Base-by-base conservation (phyloP, 2,888 invertebrate genomes). In the Argyresthia goedartella region DNA sequence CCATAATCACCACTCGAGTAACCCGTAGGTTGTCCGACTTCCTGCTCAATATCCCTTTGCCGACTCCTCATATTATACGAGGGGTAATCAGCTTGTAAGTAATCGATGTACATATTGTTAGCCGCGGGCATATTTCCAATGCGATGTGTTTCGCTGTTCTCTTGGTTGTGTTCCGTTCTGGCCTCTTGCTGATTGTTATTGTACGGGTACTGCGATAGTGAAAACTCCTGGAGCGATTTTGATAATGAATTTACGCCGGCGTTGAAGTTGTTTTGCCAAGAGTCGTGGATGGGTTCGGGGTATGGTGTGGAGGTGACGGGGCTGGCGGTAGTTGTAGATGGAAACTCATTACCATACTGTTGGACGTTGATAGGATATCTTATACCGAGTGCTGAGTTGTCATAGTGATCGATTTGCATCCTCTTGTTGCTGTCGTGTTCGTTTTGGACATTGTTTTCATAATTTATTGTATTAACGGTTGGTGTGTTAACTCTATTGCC, bases 1-100 rank as follows among this genome's bases (percentile, higher is more conserved):
- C 87, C 87, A 59, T 77, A 87, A 58, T 87, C 86, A 10, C 86
- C 86, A 52, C 81, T 77, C 0, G 87, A 81, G 56, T 86, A 87
- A 36, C 65, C 59, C 11, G 72, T 73, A 51, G 70, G 59, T 54
- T 77, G 80, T 39, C 65, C 66, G 7, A 65, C 67, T 57, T 79
- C 78, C 50, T 72, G 74, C 45, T 84, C 81, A 9, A 68, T 54
- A 53, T 81, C 80, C 60, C 73, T 73, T 1, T 67, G 62, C 16
- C 70, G 67, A 53, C 61, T 59, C 64, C 71, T 81, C 10, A 68
- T 76, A 56, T 64, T 76, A 39, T 68, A 59, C 13, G 60, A 51
- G 57, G 75, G 74, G 55, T 72, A 76, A 55, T 84, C 81, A 1
- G 84, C 80, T 60, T 80, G 81, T 33, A 71, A 69, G 53, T 73